Evolutionary conservation across 2,797 vertebrate genomes (phyloP), one percentile per base, ranked within the genome.

Genomic region (Ptychadena robeensis): DNA sequence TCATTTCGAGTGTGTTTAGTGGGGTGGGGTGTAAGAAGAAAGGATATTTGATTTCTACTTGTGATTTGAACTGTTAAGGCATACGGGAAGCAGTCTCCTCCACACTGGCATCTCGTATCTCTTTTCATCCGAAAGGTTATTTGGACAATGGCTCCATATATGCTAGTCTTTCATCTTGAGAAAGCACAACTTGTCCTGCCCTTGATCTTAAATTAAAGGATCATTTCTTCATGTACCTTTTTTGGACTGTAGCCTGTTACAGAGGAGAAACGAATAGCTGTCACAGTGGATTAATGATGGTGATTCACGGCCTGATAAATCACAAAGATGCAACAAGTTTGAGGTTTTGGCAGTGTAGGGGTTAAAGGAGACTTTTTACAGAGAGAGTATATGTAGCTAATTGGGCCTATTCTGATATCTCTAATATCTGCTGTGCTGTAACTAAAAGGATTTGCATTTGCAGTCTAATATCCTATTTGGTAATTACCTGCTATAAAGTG

Each of bases 171-270:
- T 65, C 35, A 78, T 83, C 67, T n/a, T 37, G 4, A 18, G 15
- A 78, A 59, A 78, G 57, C n/a, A 64, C 57, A 40, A 37, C 61
- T 57, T 81, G 53, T 71, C 35, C 68, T 30, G 38, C 7, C 81
- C 72, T 76, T 77, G 74, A 78, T 83, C 74, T 53, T 38, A 65
- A 78, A 83, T 83, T 76, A 66, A 83, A 73, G 67, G 30, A 69
- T 83, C 63, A 32, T 59, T 72, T 66, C 2, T 67, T 25, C 59
- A 6, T 18, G 44, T 76, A 28, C 70, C 44, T 27, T 81, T 48
- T 14, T 35, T 66, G 73, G 37, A 78, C 73, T 31, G 53, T 27
- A 31, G 65, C 40, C 64, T 69, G 40, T 57, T 78, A 25, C 35
- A n/a, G 18, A 67, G 38, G 63, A 48, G 44, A 31, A 22, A 35